Conservation (phyloP, 2,888 invertebrate species). For the Cephus pygmeus region DNA sequence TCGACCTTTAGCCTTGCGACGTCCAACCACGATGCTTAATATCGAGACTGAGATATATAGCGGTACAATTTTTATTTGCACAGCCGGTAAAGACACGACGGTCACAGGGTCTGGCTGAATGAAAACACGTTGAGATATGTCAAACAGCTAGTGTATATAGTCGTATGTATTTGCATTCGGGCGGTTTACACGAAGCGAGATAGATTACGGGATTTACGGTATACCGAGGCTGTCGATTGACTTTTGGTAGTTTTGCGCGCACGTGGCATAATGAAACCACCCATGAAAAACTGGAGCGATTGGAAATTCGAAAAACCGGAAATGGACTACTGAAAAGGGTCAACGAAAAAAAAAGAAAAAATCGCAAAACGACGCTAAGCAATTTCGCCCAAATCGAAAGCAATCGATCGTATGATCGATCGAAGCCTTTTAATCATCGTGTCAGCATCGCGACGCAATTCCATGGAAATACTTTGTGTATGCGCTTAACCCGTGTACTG, state of each 20-base stretch:
- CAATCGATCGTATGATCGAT: background rate
- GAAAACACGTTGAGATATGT: background rate
- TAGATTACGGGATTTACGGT: background rate
- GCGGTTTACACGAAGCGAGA: background rate
- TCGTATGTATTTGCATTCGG: background rate
- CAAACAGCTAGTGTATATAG: background rate
- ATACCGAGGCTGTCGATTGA: background rate
- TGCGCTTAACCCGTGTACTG: background rate
- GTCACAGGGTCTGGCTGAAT: background rate
- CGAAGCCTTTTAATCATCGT: background rate
- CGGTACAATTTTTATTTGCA: background rate
- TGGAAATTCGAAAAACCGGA: background rate
- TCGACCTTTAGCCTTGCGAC: background rate
- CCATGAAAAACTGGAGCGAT: background rate
- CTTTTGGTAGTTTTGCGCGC: background rate
- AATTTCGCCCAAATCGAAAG: background rate
- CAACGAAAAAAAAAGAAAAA: background rate
- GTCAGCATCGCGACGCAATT: background rate
- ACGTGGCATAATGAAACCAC: background rate
- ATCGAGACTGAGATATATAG: background rate
- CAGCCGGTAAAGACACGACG: background rate
- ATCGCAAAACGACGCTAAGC: background rate
- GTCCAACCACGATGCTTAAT: background rate
- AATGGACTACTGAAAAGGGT: background rate
- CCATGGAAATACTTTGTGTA: background rate